Conservation (phyloP, 2,113 vertebrate genomes). For the Harpagus bidentatus region DNA sequence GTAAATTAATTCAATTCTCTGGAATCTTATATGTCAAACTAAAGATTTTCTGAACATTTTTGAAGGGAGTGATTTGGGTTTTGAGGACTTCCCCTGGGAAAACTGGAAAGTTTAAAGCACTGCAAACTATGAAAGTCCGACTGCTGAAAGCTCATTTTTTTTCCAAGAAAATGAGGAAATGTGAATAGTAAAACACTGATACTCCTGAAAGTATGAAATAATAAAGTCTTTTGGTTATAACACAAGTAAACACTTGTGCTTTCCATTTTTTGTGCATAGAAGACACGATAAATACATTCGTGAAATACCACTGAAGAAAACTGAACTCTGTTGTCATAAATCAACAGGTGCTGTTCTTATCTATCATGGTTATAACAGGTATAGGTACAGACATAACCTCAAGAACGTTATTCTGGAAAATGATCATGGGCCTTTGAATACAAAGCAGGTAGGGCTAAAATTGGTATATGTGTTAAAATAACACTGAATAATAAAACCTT, state of each 20-base stretch:
- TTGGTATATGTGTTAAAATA: background rate
- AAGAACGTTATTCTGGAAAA: background rate
- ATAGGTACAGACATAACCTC: background rate
- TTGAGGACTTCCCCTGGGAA: background rate
- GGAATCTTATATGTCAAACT: background rate
- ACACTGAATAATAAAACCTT: background rate
- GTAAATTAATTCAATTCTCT: background rate
- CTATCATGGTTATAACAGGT: background rate
- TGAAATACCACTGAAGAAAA: background rate
- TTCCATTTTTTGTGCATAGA: background rate
- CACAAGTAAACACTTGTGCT: fast-evolving
- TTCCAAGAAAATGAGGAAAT: background rate
- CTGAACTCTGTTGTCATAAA: background rate
- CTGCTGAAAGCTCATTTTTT: background rate
- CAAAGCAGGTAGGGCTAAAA: background rate
- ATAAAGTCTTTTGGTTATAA: background rate
- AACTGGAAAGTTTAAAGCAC: background rate
- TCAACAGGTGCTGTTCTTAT: background rate
- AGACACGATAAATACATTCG: background rate
- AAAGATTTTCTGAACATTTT: background rate
- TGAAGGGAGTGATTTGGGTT: background rate
- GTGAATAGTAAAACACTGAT: background rate
- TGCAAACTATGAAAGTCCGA: background rate
- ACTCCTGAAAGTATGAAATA: background rate
- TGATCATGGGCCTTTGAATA: fast-evolving